Base-by-base conservation (phyloP, 2,888 invertebrate species). In the Lissonota sp. region DNA sequence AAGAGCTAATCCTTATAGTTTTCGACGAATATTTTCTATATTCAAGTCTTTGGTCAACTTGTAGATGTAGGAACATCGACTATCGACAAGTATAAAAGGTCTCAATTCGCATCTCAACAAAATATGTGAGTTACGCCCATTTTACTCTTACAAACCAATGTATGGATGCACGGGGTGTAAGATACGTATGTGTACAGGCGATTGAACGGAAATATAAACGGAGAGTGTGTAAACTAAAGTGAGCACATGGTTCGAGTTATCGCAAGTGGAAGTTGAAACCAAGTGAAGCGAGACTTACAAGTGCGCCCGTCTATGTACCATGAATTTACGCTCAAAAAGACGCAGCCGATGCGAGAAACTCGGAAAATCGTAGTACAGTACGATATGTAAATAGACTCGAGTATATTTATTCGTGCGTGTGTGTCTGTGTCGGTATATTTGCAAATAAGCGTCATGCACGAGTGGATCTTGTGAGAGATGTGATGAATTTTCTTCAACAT, bases 221-320 rank as follows among this genome's bases (percentile, higher is more conserved):
- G 26, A 42, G 60, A 6, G 16, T 63, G 46, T 63, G 46, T 63
- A 63, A 63, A 46, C 44, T 12, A 6, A 39, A 39, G 42, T 10
- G 44, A 46, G 26, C 62, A 16, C 7, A 37, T 37, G 57, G 44
- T 63, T 16, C 62, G 26, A 46, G 16, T 16, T 16, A 46, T 44
- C 44, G 46, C 62, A 44, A 46, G n/a, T 46, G 46, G 62, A 63
- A 63, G 62, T 46, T 63, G 16, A n/a, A n/a, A 26, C 62, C n/a
- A 63, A 63, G 44, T 16, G 46, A 63, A 46, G 44, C 62, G 44
- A 16, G 5, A 16, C 16, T 16, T 63, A 44, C 6, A 42, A 14
- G 60, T 39, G 42, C 62, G 8, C 46, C 4, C 10, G 14, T 6
- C 6, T 57, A 46, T 26, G 16, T 44, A n/a, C 46, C 26, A 26